Percentiles rank a stretch among this genome's conserved stretches.
Evolutionary conservation across 2,797 vertebrate species (phyloP).

Genomic region (Neosalanx taihuensis): DNA sequence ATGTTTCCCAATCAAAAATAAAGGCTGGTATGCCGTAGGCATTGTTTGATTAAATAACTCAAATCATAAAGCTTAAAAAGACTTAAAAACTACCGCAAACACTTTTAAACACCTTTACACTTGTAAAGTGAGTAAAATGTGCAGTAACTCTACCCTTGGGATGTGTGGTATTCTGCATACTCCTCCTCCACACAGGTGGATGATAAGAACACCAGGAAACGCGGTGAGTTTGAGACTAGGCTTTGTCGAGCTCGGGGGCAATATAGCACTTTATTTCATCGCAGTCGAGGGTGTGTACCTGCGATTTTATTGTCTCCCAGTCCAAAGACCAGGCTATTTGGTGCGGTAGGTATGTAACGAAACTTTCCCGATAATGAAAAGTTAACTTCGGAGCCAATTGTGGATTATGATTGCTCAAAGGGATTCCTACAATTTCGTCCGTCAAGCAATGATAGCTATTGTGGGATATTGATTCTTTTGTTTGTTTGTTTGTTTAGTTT

Average conservation of each 20-base stretch:
- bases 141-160: neutral
- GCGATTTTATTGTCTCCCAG: neutral
- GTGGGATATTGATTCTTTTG: constrained; percentile 12
- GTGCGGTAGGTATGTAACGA: neutral
- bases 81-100: neutral
- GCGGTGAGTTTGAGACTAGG: neutral
- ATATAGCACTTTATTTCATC: constrained; percentile 12
- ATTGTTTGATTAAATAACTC: too few species aligned
- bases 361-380: neutral
- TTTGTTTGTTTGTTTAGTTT: neutral
- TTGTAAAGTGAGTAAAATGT: neutral
- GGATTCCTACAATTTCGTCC: neutral
- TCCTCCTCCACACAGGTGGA: constrained; percentile 34
- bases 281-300: neutral
- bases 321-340: constrained; percentile 5
- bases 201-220: constrained; percentile 24
- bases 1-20: too few species aligned
- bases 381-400: neutral
- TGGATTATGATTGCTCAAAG: constrained; percentile 18
- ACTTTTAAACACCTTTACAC: neutral
- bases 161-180: neutral
- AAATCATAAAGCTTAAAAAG: too few species aligned
- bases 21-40: too few species aligned
- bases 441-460: constrained; percentile 5
- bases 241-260: too few species aligned